These are phyloP conservation scores for Pristionchus japonicus DNA, from an alignment of 2,888 invertebrate species.

Conservation along the genomic window DNA sequence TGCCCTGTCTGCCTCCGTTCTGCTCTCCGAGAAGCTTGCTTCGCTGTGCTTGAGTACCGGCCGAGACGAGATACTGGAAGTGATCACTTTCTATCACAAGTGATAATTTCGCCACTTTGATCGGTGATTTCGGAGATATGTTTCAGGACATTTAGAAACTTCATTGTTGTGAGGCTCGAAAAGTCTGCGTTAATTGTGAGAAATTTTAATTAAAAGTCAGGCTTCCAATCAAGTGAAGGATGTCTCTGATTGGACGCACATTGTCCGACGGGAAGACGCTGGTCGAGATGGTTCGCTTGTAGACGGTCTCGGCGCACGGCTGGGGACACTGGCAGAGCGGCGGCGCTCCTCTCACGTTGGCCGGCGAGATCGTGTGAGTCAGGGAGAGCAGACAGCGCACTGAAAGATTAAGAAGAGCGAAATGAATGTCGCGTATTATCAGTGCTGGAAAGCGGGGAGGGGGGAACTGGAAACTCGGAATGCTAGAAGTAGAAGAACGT, in stretches of 20 bases:
- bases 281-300: neutral
- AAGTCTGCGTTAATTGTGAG: too few relatives aligned
- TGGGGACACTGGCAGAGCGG: neutral
- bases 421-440: too few relatives aligned
- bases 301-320: neutral
- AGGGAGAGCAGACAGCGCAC: neutral
- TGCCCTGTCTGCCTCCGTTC: neutral
- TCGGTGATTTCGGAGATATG: too few relatives aligned
- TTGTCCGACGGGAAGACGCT: neutral
- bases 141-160: too few relatives aligned
- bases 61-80: neutral
- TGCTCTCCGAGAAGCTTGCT: neutral
- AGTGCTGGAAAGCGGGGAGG: too few relatives aligned
- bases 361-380: neutral
- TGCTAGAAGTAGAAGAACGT: too few relatives aligned
- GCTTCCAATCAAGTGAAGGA: too few relatives aligned
- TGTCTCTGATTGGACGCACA: neutral
- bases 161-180: too few relatives aligned
- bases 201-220: too few relatives aligned
- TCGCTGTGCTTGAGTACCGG: neutral
- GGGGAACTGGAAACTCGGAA: too few relatives aligned
- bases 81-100: too few relatives aligned
- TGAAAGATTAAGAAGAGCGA: neutral
- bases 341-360: neutral
- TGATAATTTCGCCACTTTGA: too few relatives aligned